Evolutionary conservation across 1,140 invertebrate species (phyloP), one percentile per base, ranked within the genome.

Genomic region (Callitettix versicolor): DNA sequence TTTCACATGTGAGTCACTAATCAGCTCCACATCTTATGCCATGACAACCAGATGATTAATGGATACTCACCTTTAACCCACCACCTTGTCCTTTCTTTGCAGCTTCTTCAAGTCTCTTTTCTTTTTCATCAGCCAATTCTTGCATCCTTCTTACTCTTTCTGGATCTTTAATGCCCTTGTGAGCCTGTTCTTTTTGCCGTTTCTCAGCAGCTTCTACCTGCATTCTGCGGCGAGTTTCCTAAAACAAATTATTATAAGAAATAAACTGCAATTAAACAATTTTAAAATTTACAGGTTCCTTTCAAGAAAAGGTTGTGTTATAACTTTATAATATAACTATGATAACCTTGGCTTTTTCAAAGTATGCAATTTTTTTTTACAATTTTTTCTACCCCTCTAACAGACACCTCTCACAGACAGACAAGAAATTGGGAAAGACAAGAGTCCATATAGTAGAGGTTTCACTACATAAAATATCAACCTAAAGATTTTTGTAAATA

Each of bases 131-230:
- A 47, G 67, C 62, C 11, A 68, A 65, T 53, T 75, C 68, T 64
- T 79, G 73, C 66, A 75, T 71, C 24, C 72, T 64, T 55, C 69
- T 71, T 3, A 80, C 64, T 24, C 65, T 69, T 53, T 76, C 73
- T 0, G 74, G 72, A 65, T 80, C 74, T 65, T 78, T 77, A 1
- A 81, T 69, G 0, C 79, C 79, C n/a, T 78, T 67, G 1, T 63
- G 62, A n/a, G 76, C 76, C 55, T 73, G 68, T 56, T 78, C 72
- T 36, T 68, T 64, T 1, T 71, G 64, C 18, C 79, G 65, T 22
- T 69, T 70, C 61, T 80, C 78, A 2, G 78, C 79, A 6, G 79
- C 79, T 58, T 78, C 77, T 3, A 74, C 71, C 57, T 75, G 71
- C 62, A 79, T 75, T n/a, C 72, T 67, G 36, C 79, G 67, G 57